Percentiles rank a stretch among this genome's conserved stretches.
These are phyloP conservation scores for Pantala flavescens DNA, from an alignment of 1,140 invertebrate species.

Conservation along the genomic window DNA sequence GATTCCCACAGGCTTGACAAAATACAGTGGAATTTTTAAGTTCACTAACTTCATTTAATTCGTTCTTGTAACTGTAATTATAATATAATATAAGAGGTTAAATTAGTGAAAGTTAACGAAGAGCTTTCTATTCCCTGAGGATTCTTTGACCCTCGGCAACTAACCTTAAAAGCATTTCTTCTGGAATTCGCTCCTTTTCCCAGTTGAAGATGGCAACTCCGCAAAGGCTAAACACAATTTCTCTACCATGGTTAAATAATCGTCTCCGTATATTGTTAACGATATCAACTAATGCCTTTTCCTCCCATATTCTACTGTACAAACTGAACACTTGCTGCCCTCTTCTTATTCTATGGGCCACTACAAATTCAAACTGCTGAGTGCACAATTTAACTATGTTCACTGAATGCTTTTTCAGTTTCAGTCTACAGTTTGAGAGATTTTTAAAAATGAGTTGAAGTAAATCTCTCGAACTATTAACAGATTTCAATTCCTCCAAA, in stretches of 20 bases:
- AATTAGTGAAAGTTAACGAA: neutral
- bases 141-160: neutral
- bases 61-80: constrained; percentile 34
- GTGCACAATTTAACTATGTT: constrained; percentile 41
- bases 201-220: constrained; percentile 40
- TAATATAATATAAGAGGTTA: neutral
- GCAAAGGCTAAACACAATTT: constrained; percentile 37
- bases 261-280: constrained; percentile 39
- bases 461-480: neutral
- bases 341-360: constrained; percentile 47
- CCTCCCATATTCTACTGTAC: constrained; percentile 50
- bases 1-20: constrained; percentile 45
- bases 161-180: constrained; percentile 40
- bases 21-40: constrained; percentile 45
- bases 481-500: neutral
- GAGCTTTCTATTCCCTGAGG: too few relatives aligned
- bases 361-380: constrained; percentile 50
- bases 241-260: constrained; percentile 31
- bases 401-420: constrained; percentile 34
- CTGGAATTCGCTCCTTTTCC: constrained; percentile 41
- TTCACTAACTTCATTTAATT: constrained; percentile 40
- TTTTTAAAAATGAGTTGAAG: neutral
- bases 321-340: constrained; percentile 49
- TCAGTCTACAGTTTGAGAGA: neutral
- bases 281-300: constrained; percentile 42